These are phyloP conservation scores for Chymomyza caudatula DNA, from an alignment of 2,888 invertebrate genomes.

Conservation along the genomic window DNA sequence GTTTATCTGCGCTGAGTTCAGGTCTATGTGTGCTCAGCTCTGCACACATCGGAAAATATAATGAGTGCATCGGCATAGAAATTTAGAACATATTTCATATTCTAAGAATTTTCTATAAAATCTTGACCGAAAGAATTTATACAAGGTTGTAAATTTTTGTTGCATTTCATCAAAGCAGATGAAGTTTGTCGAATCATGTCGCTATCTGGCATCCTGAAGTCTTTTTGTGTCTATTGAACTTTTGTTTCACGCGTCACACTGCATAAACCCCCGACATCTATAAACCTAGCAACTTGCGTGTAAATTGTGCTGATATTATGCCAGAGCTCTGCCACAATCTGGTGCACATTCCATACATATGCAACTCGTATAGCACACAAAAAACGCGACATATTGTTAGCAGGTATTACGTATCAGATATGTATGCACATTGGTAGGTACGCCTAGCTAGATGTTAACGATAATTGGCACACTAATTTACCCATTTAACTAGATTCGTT, in stretches of 20 bases:
- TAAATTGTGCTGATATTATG: conserved; percentile 27
- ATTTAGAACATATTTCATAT: too few relatives aligned
- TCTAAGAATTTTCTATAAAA: too few relatives aligned
- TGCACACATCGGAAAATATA: too few relatives aligned
- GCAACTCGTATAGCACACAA: not conserved
- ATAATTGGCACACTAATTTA: conserved; percentile 67
- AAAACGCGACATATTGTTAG: conserved; percentile 30
- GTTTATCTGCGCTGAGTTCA: too few relatives aligned
- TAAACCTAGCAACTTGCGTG: conserved; percentile 29
- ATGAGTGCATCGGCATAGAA: too few relatives aligned
- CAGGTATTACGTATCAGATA: conserved; percentile 16
- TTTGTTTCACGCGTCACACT: not conserved
- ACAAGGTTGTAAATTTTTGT: too few relatives aligned
- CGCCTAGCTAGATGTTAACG: conserved; percentile 21
- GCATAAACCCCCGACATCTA: not conserved
- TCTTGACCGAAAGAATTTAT: too few relatives aligned
- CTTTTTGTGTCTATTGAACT: too few relatives aligned
- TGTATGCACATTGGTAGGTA: not conserved
- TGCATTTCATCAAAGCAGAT: too few relatives aligned
- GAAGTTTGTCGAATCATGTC: too few relatives aligned
- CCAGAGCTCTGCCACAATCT: not conserved
- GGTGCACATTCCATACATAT: not conserved
- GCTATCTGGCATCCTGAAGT: too few relatives aligned
- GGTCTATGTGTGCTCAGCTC: too few relatives aligned
- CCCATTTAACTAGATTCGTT: conserved; percentile 63